phyloP scores from a whole-genome alignment of 2,113 vertebrate genomes.

The Oxyruncus cristatus region DNA sequence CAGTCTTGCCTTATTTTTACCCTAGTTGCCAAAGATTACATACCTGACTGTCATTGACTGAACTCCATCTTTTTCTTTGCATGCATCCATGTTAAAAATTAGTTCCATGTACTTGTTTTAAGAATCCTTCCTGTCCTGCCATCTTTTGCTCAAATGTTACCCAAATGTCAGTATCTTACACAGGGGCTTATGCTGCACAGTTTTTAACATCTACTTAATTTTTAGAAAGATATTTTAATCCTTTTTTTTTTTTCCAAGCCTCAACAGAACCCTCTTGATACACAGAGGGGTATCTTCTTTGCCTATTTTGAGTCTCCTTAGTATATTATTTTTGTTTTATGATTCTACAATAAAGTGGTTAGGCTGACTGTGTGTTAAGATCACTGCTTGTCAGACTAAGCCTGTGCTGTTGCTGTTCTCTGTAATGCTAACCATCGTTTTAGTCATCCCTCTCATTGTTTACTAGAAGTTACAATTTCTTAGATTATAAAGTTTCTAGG shows the following conservation, averaged over 20 bases:
- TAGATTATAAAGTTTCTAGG: not conserved
- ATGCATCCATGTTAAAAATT: not conserved
- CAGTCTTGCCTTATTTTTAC: not conserved
- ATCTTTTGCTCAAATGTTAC: not conserved
- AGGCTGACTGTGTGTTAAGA: not conserved
- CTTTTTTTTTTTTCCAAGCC: not conserved
- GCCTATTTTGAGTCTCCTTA: not conserved
- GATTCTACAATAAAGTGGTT: not conserved
- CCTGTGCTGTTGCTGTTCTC: not conserved
- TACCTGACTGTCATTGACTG: not conserved
- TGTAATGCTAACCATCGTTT: not conserved
- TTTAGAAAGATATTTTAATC: not conserved
- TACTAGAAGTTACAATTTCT: not conserved
- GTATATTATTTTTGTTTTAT: not conserved
- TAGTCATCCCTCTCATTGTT: not conserved
- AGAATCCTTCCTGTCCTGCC: not conserved
- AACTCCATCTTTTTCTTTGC: not conserved
- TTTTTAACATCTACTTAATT: not conserved
- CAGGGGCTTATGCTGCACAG: not conserved
- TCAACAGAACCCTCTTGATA: not conserved
- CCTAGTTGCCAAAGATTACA: not conserved
- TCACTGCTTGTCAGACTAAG: not conserved
- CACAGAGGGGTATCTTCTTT: not conserved
- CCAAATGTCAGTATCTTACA: not conserved
- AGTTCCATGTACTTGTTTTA: not conserved